These are phyloP conservation scores for Ostrea edulis DNA, from an alignment of 1,140 invertebrate species.

Conservation along the genomic window DNA sequence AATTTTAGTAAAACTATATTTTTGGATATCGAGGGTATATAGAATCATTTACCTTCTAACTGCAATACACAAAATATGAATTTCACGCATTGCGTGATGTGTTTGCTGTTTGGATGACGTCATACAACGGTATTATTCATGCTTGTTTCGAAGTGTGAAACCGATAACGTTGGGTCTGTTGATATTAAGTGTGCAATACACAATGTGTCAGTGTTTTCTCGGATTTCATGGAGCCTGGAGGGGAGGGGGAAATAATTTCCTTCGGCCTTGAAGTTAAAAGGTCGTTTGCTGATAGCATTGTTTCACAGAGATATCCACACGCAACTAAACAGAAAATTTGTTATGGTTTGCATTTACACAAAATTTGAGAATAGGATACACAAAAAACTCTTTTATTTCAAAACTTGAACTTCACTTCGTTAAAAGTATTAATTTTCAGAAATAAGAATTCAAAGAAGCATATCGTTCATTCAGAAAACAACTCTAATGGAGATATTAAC, in stretches of 20 bases:
- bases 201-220: neutral
- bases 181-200: neutral
- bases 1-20: no score
- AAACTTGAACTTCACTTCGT: neutral
- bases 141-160: neutral
- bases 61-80: conserved; percentile 20
- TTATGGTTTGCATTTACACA: neutral
- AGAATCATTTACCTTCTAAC: neutral
- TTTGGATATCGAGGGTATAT: no score
- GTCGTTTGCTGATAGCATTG: neutral
- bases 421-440: neutral
- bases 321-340: neutral
- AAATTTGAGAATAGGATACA: neutral
- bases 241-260: neutral
- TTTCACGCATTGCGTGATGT: neutral
- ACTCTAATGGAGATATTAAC: neutral
- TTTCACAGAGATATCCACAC: neutral
- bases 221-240: neutral
- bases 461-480: neutral
- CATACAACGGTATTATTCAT: neutral
- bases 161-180: neutral
- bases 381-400: neutral
- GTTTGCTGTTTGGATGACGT: neutral
- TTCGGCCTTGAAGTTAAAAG: neutral
- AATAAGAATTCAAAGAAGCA: no score